A percentile compares a stretch with the other conserved stretches of the same genome.
phyloP scores from a whole-genome alignment of 2,888 invertebrate species.

The Apoda limacodes region DNA sequence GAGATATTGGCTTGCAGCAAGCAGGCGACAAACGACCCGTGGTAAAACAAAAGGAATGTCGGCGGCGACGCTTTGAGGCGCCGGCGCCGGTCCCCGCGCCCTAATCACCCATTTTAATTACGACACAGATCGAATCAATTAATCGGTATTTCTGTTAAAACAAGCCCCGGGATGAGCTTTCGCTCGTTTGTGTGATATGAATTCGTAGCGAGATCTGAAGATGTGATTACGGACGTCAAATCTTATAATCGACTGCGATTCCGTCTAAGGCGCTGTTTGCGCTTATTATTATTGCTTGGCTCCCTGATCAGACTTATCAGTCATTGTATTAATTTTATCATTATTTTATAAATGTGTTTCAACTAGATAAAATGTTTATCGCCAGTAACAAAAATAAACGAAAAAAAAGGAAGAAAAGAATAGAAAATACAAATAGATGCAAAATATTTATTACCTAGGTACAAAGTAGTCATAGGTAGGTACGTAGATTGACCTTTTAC shows the following conservation, averaged over 20 bases:
- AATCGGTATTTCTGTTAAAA: conserved; percentile 68
- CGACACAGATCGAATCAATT: conserved; percentile 70
- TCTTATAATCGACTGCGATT: neutral
- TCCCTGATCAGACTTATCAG: neutral
- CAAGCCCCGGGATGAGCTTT: conserved; percentile 53
- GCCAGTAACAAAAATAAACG: too few species aligned
- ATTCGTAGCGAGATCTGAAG: conserved; percentile 24
- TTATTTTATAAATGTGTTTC: too few species aligned
- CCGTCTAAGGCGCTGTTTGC: neutral
- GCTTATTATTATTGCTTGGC: neutral
- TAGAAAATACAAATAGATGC: too few species aligned
- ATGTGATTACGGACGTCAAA: conserved; percentile 11
- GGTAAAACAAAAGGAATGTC: conserved; percentile 71
- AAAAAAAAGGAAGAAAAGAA: too few species aligned
- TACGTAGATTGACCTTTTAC: too few species aligned
- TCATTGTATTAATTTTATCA: too few species aligned
- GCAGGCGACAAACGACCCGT: conserved; percentile 68
- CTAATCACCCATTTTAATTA: conserved; percentile 71
- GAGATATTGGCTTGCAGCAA: conserved; percentile 34
- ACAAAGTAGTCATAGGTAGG: too few species aligned
- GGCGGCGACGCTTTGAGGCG: conserved; percentile 68
- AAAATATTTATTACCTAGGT: too few species aligned
- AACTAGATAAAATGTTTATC: too few species aligned
- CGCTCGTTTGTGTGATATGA: conserved; percentile 40
- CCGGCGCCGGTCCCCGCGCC: conserved; percentile 65